Evolutionary conservation across 2,113 vertebrate species (phyloP).

Genomic region (Marmota monax): DNA sequence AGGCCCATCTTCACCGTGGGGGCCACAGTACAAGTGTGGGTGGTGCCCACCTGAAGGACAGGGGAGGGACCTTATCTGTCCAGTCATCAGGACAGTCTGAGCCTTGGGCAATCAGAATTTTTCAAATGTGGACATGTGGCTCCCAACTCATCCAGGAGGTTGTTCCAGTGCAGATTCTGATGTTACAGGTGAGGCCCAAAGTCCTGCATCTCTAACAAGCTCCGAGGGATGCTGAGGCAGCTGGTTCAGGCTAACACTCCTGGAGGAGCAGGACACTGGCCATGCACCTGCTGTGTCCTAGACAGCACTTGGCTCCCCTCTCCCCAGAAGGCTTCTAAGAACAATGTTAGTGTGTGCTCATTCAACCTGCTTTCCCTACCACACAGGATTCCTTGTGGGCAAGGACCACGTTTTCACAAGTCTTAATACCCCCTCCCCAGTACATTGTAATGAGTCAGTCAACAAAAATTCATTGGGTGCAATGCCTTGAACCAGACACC

Average conservation of each 20-base stretch:
- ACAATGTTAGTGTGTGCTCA: neutral
- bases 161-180: neutral
- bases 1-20: accelerated
- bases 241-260: neutral
- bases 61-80: neutral
- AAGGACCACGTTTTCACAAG: neutral
- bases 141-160: neutral
- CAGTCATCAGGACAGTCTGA: neutral
- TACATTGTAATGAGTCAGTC: neutral
- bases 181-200: accelerated
- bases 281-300: neutral
- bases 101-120: accelerated
- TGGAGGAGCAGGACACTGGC: neutral
- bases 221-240: neutral
- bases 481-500: neutral
- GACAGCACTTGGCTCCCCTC: neutral
- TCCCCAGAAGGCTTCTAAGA: neutral
- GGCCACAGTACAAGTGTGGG: no score
- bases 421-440: neutral
- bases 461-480: neutral
- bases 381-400: neutral
- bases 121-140: neutral
- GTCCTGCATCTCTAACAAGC: neutral
- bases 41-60: neutral
- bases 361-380: neutral